These are phyloP conservation scores for Drosophila tanythrix DNA, from an alignment of 2,888 invertebrate species.

Conservation along the genomic window DNA sequence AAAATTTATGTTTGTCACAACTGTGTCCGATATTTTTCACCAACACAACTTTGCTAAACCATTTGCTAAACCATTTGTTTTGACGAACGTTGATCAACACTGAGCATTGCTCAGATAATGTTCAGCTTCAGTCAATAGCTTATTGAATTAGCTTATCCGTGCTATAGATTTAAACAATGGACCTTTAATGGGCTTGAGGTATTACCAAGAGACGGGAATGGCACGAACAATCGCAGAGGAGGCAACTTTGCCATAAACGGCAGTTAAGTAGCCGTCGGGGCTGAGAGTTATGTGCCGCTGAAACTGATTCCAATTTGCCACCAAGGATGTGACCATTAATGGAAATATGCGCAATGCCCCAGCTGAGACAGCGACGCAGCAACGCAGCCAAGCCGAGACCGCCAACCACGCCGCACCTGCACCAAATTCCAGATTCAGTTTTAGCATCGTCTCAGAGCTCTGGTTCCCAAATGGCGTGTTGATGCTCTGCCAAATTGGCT, in stretches of 20 bases:
- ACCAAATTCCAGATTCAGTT: conserved; percentile 32
- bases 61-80: background rate
- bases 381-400: conserved; percentile 1
- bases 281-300: conserved; percentile 60
- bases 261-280: conserved; percentile 64
- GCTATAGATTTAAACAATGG: conserved; percentile 30
- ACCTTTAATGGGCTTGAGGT: conserved; percentile 16
- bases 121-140: conserved; percentile 14
- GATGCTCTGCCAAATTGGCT: conserved; percentile 80
- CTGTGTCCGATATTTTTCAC: background rate
- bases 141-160: conserved; percentile 31
- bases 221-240: conserved; percentile 47
- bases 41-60: background rate
- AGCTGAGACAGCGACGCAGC: conserved; percentile 46
- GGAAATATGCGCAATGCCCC: conserved; percentile 70
- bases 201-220: conserved; percentile 1
- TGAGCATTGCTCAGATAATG: conserved; percentile 10
- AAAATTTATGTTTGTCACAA: background rate
- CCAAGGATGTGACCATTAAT: conserved; percentile 80
- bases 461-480: conserved; percentile 79
- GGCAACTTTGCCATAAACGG: conserved; percentile 60
- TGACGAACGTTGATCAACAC: background rate
- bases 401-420: conserved; percentile 35
- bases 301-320: conserved; percentile 77
- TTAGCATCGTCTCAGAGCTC: conserved; percentile 17